Base-by-base conservation (phyloP, 2,888 invertebrate species). In the Lomographa bimaculata region DNA sequence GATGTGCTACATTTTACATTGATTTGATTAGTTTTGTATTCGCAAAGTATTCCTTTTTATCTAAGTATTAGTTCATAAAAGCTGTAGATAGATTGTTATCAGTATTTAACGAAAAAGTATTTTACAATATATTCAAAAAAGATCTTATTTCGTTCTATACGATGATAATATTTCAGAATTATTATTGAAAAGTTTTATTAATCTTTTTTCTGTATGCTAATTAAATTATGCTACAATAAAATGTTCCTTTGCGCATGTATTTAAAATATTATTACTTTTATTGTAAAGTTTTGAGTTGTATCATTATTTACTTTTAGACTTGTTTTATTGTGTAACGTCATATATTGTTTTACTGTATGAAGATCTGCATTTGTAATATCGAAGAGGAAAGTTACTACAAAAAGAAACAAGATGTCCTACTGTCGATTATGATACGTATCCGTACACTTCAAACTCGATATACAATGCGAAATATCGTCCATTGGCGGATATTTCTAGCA, bases 191-290 rank as follows among this genome's bases (percentile, higher is more conserved):
- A 7, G 19, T 20, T 6, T 30, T 14, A 3, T 2, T 14, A 14
- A 4, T 7, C 7, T 49, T 54, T 43, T 57, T 66, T 59, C 60
- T 59, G 58, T 66, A 68, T 63, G 71, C 63, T 56, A 61, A 55
- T 59, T 55, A 57, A 58, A 56, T 65, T 63, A 69, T 42, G 54
- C 49, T 56, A 53, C 56, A 57, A 35, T 34, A 44, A 21, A 21
- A 50, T 62, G 70, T 69, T 71, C 68, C 65, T 71, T 69, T 63
- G 59, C 37, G 20, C 36, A 25, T 6, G 20, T 42, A 25, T 6
- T 17, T 39, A 18, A 36, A 28, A 27, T 49, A 45, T 49, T 51
- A 49, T 53, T n/a, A n/a, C n/a, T 49, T 43, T 49, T 2, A 42
- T 50, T 60, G 47, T 48, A 43, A 46, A 51, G 17, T n/a, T 18